Base-by-base conservation (phyloP, 2,113 vertebrate species). In the Cairina moschata region DNA sequence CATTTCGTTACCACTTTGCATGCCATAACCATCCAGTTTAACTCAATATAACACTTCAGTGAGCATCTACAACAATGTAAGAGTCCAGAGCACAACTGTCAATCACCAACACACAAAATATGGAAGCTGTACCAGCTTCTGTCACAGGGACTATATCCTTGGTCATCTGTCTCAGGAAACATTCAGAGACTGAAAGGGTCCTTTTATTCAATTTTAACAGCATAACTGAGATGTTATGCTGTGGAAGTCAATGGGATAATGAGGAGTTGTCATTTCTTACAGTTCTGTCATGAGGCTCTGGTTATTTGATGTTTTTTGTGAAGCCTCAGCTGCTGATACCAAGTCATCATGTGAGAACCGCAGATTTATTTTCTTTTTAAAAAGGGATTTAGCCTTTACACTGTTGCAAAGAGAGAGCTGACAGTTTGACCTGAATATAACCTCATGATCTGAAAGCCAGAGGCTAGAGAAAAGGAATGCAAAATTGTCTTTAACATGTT, bases 371-470 rank as follows among this genome's bases (percentile, higher is more conserved):
- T 94, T 95, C 91, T 93, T 93, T 93, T 91, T 86, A 21, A 62
- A 95, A 94, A 80, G 77, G 73, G 84, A 91, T 91, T 95, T 96
- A 97, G 86, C 77, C 73, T 82, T 94, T 93, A 79, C 74, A 87
- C 75, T 83, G 75, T 68, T 91, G 60, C 60, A 81, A 78, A 87
- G 82, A 56, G 75, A 15, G 28, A 85, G 74, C 78, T 97, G 93
- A 91, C 84, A 95, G 91, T 94, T 85, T 97, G 95, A 96, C 91
- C 95, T 74, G 50, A 95, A 69, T 91, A 83, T 96, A 95, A 96
- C 93, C 94, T 88, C 67, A 59, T 0, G 0, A 88, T 59, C 83
- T 90, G 46, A 95, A 95, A 95, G 90, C 87, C 71, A 92, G 59
- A 73, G 93, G 91, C 89, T 83, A 93, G n/a, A 88, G 77, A 83